These are phyloP conservation scores for Podarcis cretensis DNA, from an alignment of 2,113 vertebrate species.

Conservation along the genomic window DNA sequence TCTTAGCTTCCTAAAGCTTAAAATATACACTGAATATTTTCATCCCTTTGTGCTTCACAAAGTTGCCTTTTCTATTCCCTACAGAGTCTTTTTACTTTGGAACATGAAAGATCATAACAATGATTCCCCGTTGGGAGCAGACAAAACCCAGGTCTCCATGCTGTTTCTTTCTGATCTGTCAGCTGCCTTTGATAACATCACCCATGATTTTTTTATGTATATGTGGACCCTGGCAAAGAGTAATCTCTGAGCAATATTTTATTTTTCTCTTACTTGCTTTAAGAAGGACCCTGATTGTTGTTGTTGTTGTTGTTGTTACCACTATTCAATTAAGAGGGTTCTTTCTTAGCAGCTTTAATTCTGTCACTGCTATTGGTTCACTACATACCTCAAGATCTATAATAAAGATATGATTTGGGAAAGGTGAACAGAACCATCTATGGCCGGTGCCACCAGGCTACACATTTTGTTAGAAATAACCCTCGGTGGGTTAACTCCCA, in stretches of 20 bases:
- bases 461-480: background rate
- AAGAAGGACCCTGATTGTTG: background rate
- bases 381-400: background rate
- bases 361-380: background rate
- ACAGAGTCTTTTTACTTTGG: background rate
- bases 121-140: background rate
- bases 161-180: slow-evolving; percentile 30
- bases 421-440: background rate
- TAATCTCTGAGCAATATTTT: background rate
- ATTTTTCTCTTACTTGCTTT: background rate
- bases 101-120: slow-evolving; percentile 17
- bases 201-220: slow-evolving; percentile 17
- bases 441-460: background rate
- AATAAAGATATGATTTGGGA: background rate
- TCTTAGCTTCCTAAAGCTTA: background rate
- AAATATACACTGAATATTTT: slow-evolving; percentile 26
- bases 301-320: background rate
- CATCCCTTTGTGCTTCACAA: slow-evolving; percentile 29
- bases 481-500: background rate
- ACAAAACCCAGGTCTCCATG: slow-evolving; percentile 18
- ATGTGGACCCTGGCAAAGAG: background rate
- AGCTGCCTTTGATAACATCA: slow-evolving; percentile 31
- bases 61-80: slow-evolving; percentile 45
- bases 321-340: background rate
- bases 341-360: background rate